phyloP scores from a whole-genome alignment of 2,113 vertebrate species.

The Strigops habroptila region DNA sequence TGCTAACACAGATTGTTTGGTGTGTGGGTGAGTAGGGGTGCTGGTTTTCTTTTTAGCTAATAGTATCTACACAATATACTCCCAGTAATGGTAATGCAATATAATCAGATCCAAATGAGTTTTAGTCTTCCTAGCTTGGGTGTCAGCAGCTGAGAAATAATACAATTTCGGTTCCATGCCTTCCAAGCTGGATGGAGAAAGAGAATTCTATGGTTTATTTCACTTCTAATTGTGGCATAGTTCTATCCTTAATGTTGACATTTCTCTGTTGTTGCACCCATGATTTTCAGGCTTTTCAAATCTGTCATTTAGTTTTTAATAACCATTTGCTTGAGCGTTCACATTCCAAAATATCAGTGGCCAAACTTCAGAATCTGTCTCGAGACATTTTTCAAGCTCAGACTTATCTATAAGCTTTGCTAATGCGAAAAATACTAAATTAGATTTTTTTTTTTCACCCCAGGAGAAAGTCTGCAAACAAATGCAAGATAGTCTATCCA shows the following conservation, averaged over 20 bases:
- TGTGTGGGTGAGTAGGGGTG: neutral
- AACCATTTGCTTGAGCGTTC: neutral
- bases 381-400: neutral
- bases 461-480: neutral
- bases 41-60: neutral
- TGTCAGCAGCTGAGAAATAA: neutral
- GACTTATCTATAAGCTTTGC: neutral
- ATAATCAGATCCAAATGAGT: neutral
- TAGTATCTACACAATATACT: neutral
- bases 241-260: neutral
- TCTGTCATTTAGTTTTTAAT: neutral
- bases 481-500: neutral
- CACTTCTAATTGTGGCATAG: neutral
- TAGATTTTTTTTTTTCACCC: neutral
- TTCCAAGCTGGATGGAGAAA: neutral
- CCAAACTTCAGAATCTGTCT: neutral
- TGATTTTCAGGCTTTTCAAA: neutral
- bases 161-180: neutral
- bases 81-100: neutral
- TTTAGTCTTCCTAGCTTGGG: neutral
- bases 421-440: neutral
- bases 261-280: neutral
- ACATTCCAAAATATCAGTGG: neutral
- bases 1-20: neutral
- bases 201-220: neutral